Evolutionary conservation across 2,888 invertebrate species (phyloP), one percentile per base, ranked within the genome.

Genomic region (Sipha maydis): DNA sequence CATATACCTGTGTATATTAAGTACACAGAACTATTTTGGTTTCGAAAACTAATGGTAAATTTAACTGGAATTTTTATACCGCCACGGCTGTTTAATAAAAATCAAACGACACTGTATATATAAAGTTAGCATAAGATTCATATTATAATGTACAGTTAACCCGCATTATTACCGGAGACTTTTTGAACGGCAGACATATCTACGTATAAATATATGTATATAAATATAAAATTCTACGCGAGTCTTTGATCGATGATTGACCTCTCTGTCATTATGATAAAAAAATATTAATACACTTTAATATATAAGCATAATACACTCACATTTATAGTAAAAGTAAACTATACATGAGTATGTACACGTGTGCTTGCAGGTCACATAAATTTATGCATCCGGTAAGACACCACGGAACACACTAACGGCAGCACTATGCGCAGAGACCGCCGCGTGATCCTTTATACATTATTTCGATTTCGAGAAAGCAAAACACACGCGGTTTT

Each of bases 301-400:
- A 31, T 21, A 28, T 31, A 38, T 41, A 31, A 28, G 31, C 54
- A 83, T 21, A 17, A 0, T 4, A 73, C 17, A 75, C 25, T 38
- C 38, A 75, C 9, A 75, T 84, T 84, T 73, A 61, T 38, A 76
- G 76, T 84, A 84, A 76, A 84, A 83, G 83, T 75, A 75, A 82
- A 82, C 69, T 69, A 25, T 69, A 25, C 61, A 61, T 21, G 41
- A 41, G 8, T 56, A 14, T 8, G 25, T 19, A 3, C 61, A 21
- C 25, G 48, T 48, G 48, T 5, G 56, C 21, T 8, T 11, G 19
- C 1, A 11, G 19, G 56, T 14, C 19, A 56, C 11, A 56, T 56
- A 19, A 11, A 56, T 61, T 25, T 61, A 25, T 73, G 38, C 38
- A 56, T 73, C 83, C 83, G 83, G 75, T 83, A 76, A 41, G 28